Percentiles rank a stretch among this genome's conserved stretches.
Conservation (phyloP, 2,888 invertebrate genomes). For the Antheraea assamensis region DNA sequence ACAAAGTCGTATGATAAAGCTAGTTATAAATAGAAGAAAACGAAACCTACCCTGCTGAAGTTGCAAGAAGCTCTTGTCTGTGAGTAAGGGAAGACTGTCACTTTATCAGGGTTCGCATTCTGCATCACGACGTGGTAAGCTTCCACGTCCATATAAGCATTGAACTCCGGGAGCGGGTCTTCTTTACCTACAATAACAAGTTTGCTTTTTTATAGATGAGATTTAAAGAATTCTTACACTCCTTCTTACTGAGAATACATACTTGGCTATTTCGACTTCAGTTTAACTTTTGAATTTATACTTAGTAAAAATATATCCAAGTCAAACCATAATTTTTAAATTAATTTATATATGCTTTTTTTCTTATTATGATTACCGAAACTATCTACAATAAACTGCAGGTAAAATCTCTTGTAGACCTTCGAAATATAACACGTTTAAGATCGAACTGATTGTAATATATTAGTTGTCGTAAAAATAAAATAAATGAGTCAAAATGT, state of each 20-base stretch:
- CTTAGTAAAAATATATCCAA: not conserved
- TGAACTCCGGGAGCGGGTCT: conserved; percentile 57
- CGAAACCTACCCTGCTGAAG: conserved; percentile 47
- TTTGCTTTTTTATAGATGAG: too few relatives aligned
- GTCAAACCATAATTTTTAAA: too few relatives aligned
- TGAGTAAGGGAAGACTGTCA: conserved; percentile 65
- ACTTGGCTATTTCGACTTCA: too few relatives aligned
- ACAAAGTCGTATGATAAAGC: not conserved
- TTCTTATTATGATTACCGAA: too few relatives aligned
- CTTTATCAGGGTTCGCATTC: conserved; percentile 57
- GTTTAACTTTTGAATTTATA: too few relatives aligned
- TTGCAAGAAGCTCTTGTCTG: conserved; percentile 47
- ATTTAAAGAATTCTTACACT: not conserved
- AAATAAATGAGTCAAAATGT: too few relatives aligned
- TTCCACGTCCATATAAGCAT: conserved; percentile 65
- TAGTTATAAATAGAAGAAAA: not conserved
- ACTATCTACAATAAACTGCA: too few relatives aligned
- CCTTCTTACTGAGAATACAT: not conserved
- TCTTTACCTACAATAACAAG: conserved; percentile 41
- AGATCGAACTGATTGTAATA: too few relatives aligned
- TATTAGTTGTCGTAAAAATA: too few relatives aligned
- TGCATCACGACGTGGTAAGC: conserved; percentile 59
- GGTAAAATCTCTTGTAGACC: too few relatives aligned
- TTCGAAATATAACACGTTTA: too few relatives aligned
- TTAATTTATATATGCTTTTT: too few relatives aligned